Evolutionary conservation across 2,888 invertebrate species (phyloP), one percentile per base, ranked within the genome.

Genomic region (Psylliodes chrysocephalus): DNA sequence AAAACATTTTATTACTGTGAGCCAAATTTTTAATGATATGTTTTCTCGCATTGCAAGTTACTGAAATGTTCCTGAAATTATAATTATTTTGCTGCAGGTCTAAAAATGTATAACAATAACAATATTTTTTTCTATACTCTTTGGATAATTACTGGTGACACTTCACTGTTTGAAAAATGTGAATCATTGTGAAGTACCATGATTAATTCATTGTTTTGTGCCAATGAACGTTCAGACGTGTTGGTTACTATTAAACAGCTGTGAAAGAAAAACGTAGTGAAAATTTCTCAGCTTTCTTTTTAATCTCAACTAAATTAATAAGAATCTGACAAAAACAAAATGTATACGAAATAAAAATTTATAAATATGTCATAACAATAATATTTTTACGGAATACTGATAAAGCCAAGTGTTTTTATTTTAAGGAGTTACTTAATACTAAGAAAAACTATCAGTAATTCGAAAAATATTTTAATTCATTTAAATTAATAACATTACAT

Each of bases 221-320:
- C 78, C 78, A 77, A 78, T 76, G 71, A 72, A 78, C 77, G 75
- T 74, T 78, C 60, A 44, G 63, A 61, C 68, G 68, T 57, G 65
- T 69, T 68, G 66, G 70, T 70, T 62, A 59, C 53, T 56, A 57
- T 61, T 47, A 53, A 51, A 60, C 51, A 55, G 49, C 59, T 54
- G 55, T 63, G 42, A 49, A 63, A 46, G 44, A 33, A 49, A 22
- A 49, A 22, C 18, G 8, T 60, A 53, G 53, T 56, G 38, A 44
- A 25, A 42, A 30, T 56, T 53, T 33, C 25, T 52, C 56, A 63
- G 51, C 52, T 55, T 22, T 25, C 46, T 35, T 55, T 22, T 57
- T 40, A 14, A 17, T 22, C 8, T 40, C 46, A 59, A 51, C 40
- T 25, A 52, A n/a, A 53, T 47, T 25, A 19, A 47, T 44, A 46